phyloP scores from a whole-genome alignment of 2,797 vertebrate species.

The Myotis planiceps region DNA sequence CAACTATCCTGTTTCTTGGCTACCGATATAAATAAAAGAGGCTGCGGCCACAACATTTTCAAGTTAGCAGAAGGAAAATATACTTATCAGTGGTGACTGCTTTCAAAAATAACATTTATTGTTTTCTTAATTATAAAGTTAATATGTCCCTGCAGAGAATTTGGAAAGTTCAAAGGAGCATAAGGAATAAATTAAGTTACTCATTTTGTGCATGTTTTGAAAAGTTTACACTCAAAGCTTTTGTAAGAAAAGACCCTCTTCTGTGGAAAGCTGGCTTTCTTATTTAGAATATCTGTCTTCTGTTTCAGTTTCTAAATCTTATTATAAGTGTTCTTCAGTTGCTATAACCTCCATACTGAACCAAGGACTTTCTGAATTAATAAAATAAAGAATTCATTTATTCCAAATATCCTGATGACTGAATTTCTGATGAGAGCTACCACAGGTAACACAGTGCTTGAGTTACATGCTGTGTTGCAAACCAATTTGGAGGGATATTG shows the following conservation, averaged over 20 bases:
- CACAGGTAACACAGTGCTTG: background rate
- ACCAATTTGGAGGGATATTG: background rate
- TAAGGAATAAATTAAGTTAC: conserved; percentile 43
- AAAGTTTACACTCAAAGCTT: conserved; percentile 27
- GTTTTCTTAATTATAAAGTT: conserved; percentile 45
- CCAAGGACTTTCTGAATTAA: background rate
- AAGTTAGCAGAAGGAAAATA: conserved; percentile 48
- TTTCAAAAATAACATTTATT: conserved; percentile 49
- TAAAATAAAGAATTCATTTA: background rate
- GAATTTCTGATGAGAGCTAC: background rate
- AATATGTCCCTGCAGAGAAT: conserved; percentile 3
- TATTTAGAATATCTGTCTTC: background rate
- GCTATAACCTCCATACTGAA: background rate
- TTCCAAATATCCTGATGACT: background rate
- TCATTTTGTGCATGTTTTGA: conserved; percentile 26
- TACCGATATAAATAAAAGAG: conserved; percentile 25
- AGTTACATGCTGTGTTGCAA: background rate
- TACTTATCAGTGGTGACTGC: background rate
- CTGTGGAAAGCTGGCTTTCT: conserved; percentile 29
- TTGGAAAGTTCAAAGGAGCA: background rate
- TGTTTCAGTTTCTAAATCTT: background rate
- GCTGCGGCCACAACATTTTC: background rate
- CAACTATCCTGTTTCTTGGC: background rate
- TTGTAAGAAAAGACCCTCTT: background rate
- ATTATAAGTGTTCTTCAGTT: background rate